Conservation (phyloP, 2,888 invertebrate genomes). For the Stictocephala bisonia region DNA sequence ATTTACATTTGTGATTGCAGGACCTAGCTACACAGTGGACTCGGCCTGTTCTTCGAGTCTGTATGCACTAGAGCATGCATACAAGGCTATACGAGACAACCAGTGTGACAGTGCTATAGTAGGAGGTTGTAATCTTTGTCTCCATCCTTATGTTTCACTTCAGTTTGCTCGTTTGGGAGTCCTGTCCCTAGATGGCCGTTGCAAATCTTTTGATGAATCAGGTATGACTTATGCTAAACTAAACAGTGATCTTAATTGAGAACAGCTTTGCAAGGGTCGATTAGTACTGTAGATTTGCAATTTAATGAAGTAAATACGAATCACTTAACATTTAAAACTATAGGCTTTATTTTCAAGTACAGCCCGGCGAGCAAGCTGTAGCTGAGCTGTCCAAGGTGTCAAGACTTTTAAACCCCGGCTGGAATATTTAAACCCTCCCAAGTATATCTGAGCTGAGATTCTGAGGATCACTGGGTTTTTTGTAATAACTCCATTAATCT, state of each 20-base stretch:
- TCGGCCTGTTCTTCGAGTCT: conserved; percentile 96
- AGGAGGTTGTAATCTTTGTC: conserved; percentile 85
- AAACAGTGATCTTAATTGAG: neutral
- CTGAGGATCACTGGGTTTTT: too few species aligned
- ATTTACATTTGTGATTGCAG: too few species aligned
- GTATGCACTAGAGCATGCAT: conserved; percentile 86
- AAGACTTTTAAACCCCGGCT: too few species aligned
- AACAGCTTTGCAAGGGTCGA: too few species aligned
- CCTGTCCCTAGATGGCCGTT: conserved; percentile 85
- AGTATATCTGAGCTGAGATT: too few species aligned
- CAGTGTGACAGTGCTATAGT: conserved; percentile 91
- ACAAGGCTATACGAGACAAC: conserved; percentile 79
- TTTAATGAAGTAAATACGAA: conserved; percentile 64
- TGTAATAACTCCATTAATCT: too few species aligned
- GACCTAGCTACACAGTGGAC: conserved; percentile 90
- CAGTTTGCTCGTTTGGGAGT: conserved; percentile 82
- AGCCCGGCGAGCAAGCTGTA: too few species aligned
- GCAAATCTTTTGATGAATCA: conserved; percentile 89
- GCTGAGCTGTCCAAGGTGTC: too few species aligned
- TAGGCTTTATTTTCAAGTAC: conserved; percentile 62
- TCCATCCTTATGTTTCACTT: conserved; percentile 88
- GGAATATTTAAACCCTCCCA: too few species aligned
- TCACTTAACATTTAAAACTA: neutral
- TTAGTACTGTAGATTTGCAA: conserved; percentile 63
- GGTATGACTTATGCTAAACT: conserved; percentile 63